Conservation (phyloP, 2,888 invertebrate species). For the Drosophila melanosoma region DNA sequence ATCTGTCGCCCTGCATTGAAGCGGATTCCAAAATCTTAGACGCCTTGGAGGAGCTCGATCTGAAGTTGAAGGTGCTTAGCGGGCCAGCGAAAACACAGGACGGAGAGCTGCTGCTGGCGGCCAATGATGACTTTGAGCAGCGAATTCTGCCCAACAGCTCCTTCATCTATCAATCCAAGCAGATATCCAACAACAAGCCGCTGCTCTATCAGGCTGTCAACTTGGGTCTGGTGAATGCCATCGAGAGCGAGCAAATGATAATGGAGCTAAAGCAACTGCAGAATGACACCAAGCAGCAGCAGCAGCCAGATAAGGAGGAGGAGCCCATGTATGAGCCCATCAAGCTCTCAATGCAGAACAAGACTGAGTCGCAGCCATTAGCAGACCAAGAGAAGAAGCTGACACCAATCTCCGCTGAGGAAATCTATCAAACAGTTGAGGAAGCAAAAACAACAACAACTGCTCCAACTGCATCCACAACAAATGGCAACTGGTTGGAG, state of each 20-base stretch:
- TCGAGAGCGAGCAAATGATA: conserved; percentile 80
- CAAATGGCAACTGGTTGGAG: conserved; percentile 66
- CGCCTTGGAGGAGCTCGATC: conserved; percentile 82
- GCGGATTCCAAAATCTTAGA: conserved; percentile 81
- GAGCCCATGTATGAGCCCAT: conserved; percentile 81
- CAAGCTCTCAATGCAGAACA: conserved; percentile 50
- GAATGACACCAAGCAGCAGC: neutral
- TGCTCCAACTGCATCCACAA: conserved; percentile 18
- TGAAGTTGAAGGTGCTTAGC: conserved; percentile 76
- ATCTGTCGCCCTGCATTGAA: conserved; percentile 58
- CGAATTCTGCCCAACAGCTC: conserved; percentile 88
- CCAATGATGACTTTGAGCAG: conserved; percentile 78
- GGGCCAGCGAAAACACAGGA: conserved; percentile 25
- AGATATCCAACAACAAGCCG: conserved; percentile 68
- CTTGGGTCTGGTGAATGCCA: conserved; percentile 81
- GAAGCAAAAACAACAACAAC: conserved; percentile 59
- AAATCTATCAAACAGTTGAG: conserved; percentile 83
- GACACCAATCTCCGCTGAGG: conserved; percentile 51
- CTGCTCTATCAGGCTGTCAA: conserved; percentile 83
- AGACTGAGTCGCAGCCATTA: conserved; percentile 73
- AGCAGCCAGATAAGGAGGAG: neutral
- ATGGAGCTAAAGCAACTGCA: conserved; percentile 69
- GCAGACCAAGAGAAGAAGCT: conserved; percentile 30
- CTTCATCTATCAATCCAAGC: conserved; percentile 87
- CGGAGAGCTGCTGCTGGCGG: conserved; percentile 50